A percentile compares a stretch with the other conserved stretches of the same genome.
Conservation (phyloP, 2,888 invertebrate species). For the Polietes domitor region DNA sequence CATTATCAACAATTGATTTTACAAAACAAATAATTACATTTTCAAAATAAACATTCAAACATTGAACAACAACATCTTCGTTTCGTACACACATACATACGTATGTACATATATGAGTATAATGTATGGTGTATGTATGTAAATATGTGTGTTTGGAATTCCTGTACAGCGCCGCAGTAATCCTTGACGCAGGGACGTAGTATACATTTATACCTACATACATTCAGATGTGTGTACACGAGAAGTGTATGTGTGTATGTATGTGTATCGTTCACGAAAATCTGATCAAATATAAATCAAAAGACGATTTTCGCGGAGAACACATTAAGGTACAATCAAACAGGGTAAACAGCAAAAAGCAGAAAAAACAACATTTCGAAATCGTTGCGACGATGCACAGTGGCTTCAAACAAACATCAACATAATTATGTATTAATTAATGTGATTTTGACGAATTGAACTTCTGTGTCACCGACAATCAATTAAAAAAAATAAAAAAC, state of each 20-base stretch:
- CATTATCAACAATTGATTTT: slow-evolving; percentile 80
- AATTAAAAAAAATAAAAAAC: too few species aligned
- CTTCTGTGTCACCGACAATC: too few species aligned
- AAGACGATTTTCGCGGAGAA: slow-evolving; percentile 73
- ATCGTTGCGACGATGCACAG: slow-evolving; percentile 1
- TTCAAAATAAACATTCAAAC: slow-evolving; percentile 55
- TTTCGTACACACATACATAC: background rate
- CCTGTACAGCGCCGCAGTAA: background rate
- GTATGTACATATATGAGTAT: too few species aligned
- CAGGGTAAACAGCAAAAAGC: slow-evolving; percentile 9
- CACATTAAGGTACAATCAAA: slow-evolving; percentile 68
- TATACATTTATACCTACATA: background rate
- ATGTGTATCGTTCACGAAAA: slow-evolving; percentile 64
- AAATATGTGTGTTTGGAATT: background rate
- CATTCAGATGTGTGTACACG: slow-evolving; percentile 64
- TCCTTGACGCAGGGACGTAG: background rate
- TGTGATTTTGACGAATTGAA: too few species aligned
- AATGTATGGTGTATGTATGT: too few species aligned
- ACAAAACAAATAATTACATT: slow-evolving; percentile 75
- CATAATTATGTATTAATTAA: too few species aligned
- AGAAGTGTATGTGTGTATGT: slow-evolving; percentile 18
- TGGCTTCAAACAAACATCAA: background rate
- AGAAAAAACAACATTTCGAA: slow-evolving; percentile 38
- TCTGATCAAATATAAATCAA: slow-evolving; percentile 79
- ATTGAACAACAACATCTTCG: background rate